Evolutionary conservation across 1,140 invertebrate genomes (phyloP).

Genomic region (Scaptodrosophila lebanonensis): DNA sequence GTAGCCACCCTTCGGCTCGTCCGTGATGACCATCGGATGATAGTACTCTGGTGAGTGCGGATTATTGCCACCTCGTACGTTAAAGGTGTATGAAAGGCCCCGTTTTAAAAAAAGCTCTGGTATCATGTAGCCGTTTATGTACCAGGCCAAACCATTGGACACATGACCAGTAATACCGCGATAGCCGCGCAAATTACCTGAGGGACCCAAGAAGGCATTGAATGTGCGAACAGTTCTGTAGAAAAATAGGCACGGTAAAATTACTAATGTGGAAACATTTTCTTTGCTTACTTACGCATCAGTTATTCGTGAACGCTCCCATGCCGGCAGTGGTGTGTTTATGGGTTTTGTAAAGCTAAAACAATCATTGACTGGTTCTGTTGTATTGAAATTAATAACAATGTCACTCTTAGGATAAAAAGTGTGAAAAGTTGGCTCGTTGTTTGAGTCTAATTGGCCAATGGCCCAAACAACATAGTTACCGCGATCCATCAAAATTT

Average conservation of each 20-base stretch:
- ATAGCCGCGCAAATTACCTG: slow-evolving; percentile 86
- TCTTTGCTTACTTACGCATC: slow-evolving; percentile 80
- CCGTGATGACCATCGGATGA: slow-evolving; percentile 95
- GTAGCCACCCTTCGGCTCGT: slow-evolving; percentile 89
- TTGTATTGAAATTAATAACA: slow-evolving; percentile 82
- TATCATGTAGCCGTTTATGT: slow-evolving; percentile 87
- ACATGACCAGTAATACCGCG: slow-evolving; percentile 83
- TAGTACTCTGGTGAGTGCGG: slow-evolving; percentile 91
- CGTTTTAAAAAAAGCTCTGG: slow-evolving; percentile 92
- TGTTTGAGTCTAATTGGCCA: slow-evolving; percentile 86
- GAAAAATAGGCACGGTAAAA: not conserved
- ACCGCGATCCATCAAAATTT: slow-evolving; percentile 82
- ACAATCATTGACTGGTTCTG: slow-evolving; percentile 83
- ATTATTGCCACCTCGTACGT: slow-evolving; percentile 91
- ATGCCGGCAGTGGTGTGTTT: slow-evolving; percentile 79
- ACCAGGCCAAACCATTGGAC: slow-evolving; percentile 77
- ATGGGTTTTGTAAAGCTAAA: slow-evolving; percentile 82
- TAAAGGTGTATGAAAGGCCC: slow-evolving; percentile 90
- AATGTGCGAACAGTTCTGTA: slow-evolving; percentile 83
- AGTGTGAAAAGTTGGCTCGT: slow-evolving; percentile 90
- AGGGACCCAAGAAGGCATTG: slow-evolving; percentile 87
- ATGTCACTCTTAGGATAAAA: slow-evolving; percentile 85
- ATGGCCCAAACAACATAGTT: slow-evolving; percentile 91
- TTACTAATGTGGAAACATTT: not conserved
- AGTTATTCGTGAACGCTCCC: slow-evolving; percentile 87